Evolutionary conservation across 2,113 vertebrate species (phyloP).

Genomic region (Notiomystis cincta): DNA sequence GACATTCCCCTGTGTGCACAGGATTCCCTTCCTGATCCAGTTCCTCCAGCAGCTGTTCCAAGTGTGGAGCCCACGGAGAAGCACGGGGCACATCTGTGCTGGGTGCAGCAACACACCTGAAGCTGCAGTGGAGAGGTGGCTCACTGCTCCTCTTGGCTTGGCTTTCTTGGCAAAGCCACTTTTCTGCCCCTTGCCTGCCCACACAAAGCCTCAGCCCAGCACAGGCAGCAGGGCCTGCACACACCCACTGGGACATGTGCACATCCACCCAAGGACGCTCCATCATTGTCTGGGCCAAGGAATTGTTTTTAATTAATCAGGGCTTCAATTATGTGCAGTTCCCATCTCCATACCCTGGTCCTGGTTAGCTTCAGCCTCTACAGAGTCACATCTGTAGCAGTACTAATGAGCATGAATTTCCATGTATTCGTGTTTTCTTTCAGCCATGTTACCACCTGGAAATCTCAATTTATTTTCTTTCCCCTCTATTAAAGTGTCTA

Average conservation of each 20-base stretch:
- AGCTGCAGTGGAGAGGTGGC: background rate
- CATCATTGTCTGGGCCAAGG: background rate
- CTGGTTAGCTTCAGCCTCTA: background rate
- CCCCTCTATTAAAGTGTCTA: background rate
- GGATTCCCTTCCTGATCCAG: background rate
- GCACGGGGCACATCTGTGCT: rapidly evolving
- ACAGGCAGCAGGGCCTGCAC: background rate
- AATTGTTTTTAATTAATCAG: background rate
- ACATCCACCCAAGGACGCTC: background rate
- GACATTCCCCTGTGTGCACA: background rate
- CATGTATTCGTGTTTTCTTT: background rate
- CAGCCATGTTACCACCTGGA: background rate
- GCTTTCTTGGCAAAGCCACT: background rate
- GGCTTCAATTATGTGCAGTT: background rate
- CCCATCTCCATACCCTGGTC: background rate
- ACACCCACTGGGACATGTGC: rapidly evolving
- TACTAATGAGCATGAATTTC: background rate
- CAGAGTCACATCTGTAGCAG: background rate
- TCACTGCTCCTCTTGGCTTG: background rate
- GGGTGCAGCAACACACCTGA: background rate
- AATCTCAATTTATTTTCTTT: background rate
- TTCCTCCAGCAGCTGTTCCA: background rate
- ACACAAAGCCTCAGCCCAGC: background rate
- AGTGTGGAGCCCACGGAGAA: rapidly evolving
- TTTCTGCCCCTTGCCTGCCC: background rate